Evolutionary conservation across 2,797 vertebrate species (phyloP).

Genomic region (Acrossocheilus fasciatus): DNA sequence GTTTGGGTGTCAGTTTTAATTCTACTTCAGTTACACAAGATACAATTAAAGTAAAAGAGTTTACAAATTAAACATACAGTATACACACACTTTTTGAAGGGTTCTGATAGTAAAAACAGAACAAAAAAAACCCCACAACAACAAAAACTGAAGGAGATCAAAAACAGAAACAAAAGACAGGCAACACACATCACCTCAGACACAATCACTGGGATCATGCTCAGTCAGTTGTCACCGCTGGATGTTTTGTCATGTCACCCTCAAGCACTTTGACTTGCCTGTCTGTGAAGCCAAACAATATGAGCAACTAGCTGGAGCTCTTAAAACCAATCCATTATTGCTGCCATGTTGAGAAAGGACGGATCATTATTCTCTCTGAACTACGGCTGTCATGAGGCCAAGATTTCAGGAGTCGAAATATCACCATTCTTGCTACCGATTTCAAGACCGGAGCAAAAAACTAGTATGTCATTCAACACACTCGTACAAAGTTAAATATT

Average conservation of each 20-base stretch:
- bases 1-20: neutral
- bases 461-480: neutral
- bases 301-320: slow-evolving; percentile 35
- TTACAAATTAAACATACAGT: neutral
- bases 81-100: neutral
- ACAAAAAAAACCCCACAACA: neutral
- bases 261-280: slow-evolving; percentile 39
- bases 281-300: slow-evolving; percentile 49
- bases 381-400: neutral
- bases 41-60: too few relatives aligned
- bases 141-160: neutral
- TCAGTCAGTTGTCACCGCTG: slow-evolving; percentile 28
- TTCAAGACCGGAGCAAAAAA: neutral
- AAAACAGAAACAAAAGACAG: slow-evolving; percentile 14
- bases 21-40: neutral
- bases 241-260: slow-evolving; percentile 30
- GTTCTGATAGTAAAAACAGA: neutral
- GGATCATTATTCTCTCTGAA: slow-evolving; percentile 47
- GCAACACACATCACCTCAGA: neutral
- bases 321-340: slow-evolving; percentile 34
- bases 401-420: neutral
- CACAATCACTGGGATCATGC: neutral
- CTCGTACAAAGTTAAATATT: neutral
- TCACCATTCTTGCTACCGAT: neutral
- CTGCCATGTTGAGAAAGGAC: slow-evolving; percentile 1